Evolutionary conservation across 2,113 vertebrate species (phyloP).

Genomic region (Protobothrops flavoviridis): DNA sequence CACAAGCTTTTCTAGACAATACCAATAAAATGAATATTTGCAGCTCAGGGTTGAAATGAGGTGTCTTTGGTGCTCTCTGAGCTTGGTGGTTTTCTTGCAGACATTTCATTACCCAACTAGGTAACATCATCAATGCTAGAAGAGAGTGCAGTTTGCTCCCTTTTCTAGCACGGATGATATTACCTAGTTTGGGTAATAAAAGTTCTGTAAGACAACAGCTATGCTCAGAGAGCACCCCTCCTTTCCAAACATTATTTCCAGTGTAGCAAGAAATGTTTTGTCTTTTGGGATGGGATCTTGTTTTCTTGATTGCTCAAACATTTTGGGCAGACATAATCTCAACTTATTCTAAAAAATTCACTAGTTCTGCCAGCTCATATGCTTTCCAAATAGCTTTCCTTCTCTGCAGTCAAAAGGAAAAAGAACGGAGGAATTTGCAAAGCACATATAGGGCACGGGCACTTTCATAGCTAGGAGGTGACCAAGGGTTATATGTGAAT

Average conservation of each 20-base stretch:
- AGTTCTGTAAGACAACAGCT: not conserved
- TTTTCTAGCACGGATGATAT: not conserved
- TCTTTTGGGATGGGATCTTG: not conserved
- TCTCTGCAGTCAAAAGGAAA: not conserved
- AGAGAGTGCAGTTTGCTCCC: not conserved
- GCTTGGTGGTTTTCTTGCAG: not conserved
- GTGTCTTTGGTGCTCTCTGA: not conserved
- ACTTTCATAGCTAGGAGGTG: not conserved
- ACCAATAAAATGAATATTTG: not conserved
- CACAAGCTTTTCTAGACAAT: not conserved
- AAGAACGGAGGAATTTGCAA: not conserved
- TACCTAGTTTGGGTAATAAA: not conserved
- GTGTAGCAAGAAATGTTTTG: not conserved
- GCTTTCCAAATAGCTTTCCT: not conserved
- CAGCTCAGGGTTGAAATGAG: not conserved
- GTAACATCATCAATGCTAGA: not conserved
- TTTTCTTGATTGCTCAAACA: not conserved
- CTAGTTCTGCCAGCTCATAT: not conserved
- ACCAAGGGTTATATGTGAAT: not conserved
- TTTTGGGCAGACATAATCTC: not conserved
- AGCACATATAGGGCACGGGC: not conserved
- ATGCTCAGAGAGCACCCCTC: not conserved
- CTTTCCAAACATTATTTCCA: not conserved
- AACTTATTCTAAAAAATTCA: not conserved
- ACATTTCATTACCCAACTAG: not conserved